Conservation (phyloP, 2,797 vertebrate species). For the Cheirogaleus major region DNA sequence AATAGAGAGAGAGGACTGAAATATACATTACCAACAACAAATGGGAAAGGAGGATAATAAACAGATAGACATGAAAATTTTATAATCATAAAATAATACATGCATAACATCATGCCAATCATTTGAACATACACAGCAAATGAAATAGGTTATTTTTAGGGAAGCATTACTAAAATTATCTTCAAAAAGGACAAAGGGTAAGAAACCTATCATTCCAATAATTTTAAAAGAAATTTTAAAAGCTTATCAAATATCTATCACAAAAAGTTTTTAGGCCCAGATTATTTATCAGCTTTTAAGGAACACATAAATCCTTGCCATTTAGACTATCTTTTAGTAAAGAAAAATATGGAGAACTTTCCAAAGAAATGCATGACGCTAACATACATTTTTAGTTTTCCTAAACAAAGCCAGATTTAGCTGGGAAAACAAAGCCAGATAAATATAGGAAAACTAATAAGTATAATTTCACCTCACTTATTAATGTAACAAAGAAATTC, state of each 20-base stretch:
- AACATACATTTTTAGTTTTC: background rate
- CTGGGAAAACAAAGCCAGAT: background rate
- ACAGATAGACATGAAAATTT: background rate
- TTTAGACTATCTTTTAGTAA: background rate
- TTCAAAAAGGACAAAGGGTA: background rate
- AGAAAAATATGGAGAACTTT: background rate
- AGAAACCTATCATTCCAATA: background rate
- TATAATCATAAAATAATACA: background rate
- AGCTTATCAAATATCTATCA: background rate
- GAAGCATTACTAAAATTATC: background rate
- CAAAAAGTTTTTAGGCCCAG: background rate
- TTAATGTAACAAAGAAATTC: background rate
- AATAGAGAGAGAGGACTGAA: background rate
- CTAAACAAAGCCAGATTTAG: no score
- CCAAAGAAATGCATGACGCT: background rate
- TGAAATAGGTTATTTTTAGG: background rate
- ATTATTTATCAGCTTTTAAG: background rate
- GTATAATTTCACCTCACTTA: background rate
- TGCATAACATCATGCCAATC: background rate
- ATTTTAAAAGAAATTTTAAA: slow-evolving; percentile 10
- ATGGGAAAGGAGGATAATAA: background rate
- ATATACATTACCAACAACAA: background rate
- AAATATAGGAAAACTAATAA: background rate
- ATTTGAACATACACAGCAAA: background rate
- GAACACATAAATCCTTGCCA: background rate